Evolutionary conservation across 2,113 vertebrate species (phyloP).

Genomic region (Podilymbus podiceps): DNA sequence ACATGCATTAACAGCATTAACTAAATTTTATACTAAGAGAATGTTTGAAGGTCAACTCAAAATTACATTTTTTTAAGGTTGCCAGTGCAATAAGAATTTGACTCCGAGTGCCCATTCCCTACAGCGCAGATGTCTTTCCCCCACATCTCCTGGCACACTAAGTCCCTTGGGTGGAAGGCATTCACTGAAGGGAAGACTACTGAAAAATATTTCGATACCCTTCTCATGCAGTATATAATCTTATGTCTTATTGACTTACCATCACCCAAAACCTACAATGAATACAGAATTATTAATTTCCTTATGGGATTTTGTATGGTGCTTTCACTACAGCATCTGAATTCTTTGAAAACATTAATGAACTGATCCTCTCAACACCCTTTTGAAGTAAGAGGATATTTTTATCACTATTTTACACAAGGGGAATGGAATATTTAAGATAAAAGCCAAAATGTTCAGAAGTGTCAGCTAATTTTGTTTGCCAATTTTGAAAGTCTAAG

Average conservation of each 20-base stretch:
- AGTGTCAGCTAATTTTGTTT: slow-evolving; percentile 40
- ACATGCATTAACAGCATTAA: background rate
- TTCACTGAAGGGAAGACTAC: background rate
- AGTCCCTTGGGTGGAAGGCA: background rate
- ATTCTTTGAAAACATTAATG: slow-evolving; percentile 53
- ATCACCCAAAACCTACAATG: background rate
- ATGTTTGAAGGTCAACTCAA: background rate
- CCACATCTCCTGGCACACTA: accelerated
- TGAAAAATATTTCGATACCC: background rate
- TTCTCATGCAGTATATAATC: background rate
- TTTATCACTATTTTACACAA: slow-evolving; percentile 35
- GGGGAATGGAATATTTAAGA: background rate
- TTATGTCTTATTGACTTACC: background rate
- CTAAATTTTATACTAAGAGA: background rate
- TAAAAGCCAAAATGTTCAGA: slow-evolving; percentile 29
- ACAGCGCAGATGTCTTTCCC: background rate
- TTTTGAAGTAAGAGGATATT: slow-evolving; percentile 49
- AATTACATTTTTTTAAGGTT: background rate
- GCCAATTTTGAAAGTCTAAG: background rate
- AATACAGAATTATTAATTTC: slow-evolving; percentile 26
- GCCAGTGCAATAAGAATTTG: too few relatives aligned
- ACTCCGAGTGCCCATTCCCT: background rate
- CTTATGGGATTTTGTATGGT: slow-evolving; percentile 19
- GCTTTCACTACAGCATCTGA: background rate
- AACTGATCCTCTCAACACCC: slow-evolving; percentile 9